Evolutionary conservation across 2,113 vertebrate species (phyloP).

Genomic region (Mystacornis crossleyi): DNA sequence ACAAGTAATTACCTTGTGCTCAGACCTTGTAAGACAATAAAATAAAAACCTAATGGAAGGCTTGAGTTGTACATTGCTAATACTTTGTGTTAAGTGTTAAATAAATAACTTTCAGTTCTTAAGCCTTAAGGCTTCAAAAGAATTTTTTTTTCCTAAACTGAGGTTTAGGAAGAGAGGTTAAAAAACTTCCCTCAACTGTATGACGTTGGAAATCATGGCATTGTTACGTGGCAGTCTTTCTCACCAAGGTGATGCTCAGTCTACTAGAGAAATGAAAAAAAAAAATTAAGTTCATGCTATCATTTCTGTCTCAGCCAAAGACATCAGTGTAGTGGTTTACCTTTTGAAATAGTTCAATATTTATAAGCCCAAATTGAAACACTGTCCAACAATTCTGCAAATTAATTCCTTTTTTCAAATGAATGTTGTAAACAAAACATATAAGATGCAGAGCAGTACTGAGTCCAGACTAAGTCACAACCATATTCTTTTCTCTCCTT

Average conservation of each 20-base stretch:
- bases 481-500: background rate
- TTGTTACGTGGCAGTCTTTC: background rate
- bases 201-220: background rate
- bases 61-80: background rate
- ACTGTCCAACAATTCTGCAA: background rate
- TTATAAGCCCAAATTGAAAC: background rate
- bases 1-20: background rate
- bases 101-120: background rate
- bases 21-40: background rate
- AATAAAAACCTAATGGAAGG: background rate
- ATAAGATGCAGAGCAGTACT: background rate
- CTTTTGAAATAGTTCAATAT: background rate
- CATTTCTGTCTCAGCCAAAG: background rate
- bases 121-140: background rate
- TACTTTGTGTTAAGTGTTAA: background rate
- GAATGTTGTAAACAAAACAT: background rate
- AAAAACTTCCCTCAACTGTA: background rate
- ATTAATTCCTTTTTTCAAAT: background rate
- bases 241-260: background rate
- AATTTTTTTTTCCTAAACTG: background rate
- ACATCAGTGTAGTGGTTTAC: rapidly evolving
- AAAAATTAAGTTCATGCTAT: background rate
- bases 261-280: background rate
- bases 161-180: background rate
- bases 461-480: background rate